Evolutionary conservation across 2,797 vertebrate species (phyloP), one percentile per base, ranked within the genome.

Genomic region (Chloroceryle amazona): DNA sequence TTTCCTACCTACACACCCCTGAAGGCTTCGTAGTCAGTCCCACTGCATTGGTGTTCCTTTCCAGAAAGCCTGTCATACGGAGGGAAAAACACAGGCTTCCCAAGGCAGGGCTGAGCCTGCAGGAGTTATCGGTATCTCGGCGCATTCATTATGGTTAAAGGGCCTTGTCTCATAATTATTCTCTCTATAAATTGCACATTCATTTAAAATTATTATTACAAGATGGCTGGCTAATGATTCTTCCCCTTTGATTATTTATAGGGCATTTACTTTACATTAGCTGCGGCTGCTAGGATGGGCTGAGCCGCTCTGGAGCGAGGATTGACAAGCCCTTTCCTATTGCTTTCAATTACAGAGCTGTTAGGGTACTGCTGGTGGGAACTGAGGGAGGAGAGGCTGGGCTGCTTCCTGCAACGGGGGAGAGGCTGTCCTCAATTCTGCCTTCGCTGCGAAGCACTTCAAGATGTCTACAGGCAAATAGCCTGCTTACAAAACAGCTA

Each of bases 161-260:
- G 68, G 63, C 75, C 71, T 87, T 51, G 85, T 73, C 75, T 91
- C 25, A 1, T 78, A 86, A 67, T 86, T 62, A 47, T 68, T 41
- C 57, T 76, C 57, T 76, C 76, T 62, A 62, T 57, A 92, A 96
- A 93, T 71, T 44, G 63, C 80, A 73, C 20, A 47, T 86, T 89
- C 31, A 78, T 74, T 90, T 67, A 20, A 16, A 88, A 71, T 74
- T 74, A 83, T 85, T 74, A 42, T 83, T 94, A 52, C 80, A 88
- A 73, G 44, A 47, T 78, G 90, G 72, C 41, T 88, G 89, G 76
- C 72, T 97, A 90, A 97, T 92, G 82, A 63, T 81, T 94, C 82
- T 63, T 67, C 37, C 44, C 86, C 68, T 93, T 78, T 51, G 88
- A 52, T 96, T 90, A 83, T 92, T 94, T 91, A 86, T 86, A 78